Conservation (phyloP, 2,888 invertebrate species). For the Syrphus vitripennis region DNA sequence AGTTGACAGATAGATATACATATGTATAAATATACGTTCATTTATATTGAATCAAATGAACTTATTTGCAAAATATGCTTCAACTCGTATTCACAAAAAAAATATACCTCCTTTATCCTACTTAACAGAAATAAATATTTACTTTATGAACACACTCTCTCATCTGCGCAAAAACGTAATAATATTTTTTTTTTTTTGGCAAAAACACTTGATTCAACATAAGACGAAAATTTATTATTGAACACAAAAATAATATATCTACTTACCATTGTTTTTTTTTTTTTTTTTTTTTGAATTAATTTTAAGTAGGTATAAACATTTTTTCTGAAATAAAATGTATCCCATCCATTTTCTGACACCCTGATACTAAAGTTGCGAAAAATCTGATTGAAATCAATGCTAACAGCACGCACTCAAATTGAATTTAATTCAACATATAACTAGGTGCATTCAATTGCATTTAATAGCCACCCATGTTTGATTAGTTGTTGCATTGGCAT, state of each 20-base stretch:
- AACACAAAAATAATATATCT: neutral
- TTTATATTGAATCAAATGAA: no score
- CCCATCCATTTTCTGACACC: neutral
- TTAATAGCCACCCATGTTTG: slow-evolving; percentile 10
- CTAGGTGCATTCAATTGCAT: slow-evolving; percentile 63
- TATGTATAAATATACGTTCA: no score
- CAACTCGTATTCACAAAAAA: neutral
- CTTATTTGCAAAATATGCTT: no score
- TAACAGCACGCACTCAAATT: slow-evolving; percentile 30
- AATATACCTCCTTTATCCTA: no score
- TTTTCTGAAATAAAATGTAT: neutral
- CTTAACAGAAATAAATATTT: no score
- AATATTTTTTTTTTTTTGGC: neutral
- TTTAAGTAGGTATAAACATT: no score
- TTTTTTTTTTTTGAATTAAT: no score
- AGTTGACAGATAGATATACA: no score
- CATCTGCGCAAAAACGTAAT: neutral
- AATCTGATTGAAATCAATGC: slow-evolving; percentile 25
- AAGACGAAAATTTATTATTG: neutral
- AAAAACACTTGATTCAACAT: slow-evolving; percentile 38
- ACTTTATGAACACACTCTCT: slow-evolving; percentile 16
- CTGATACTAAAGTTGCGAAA: neutral
- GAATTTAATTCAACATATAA: slow-evolving; percentile 62
- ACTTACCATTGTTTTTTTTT: no score
- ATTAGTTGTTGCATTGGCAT: slow-evolving; percentile 13